Conservation (phyloP, 2,797 vertebrate genomes). For the Lophotriccus pileatus region DNA sequence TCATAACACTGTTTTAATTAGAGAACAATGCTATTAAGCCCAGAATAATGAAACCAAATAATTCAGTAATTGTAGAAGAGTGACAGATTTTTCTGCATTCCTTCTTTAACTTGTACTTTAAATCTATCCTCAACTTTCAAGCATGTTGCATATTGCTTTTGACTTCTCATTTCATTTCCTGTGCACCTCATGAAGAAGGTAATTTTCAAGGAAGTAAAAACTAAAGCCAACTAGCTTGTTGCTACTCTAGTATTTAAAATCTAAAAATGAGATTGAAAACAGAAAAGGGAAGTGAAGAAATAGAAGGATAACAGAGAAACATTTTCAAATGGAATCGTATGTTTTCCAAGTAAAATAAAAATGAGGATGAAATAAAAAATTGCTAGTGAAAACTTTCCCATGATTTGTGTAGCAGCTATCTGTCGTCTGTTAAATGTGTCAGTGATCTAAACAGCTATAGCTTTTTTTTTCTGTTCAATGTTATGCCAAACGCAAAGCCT, state of each 20-base stretch:
- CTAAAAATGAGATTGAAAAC: neutral
- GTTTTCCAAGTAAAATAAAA: neutral
- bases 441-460: neutral
- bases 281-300: neutral
- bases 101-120: neutral
- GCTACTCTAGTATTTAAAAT: neutral
- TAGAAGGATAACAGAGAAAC: neutral
- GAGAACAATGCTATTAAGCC: neutral
- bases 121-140: neutral
- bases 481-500: neutral
- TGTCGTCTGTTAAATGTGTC: neutral
- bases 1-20: constrained; percentile 2
- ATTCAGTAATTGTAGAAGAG: neutral
- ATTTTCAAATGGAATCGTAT: neutral
- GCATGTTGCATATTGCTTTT: neutral
- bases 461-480: neutral
- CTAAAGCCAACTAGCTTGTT: neutral
- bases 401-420: neutral
- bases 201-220: neutral
- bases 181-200: neutral
- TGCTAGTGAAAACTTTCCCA: neutral
- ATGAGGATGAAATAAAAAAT: neutral
- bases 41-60: constrained; percentile 19
- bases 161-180: neutral
- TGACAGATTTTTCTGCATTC: neutral